A percentile compares a stretch with the other conserved stretches of the same genome.
Conservation (phyloP, 2,113 vertebrate species). For the Crotalus tigris region DNA sequence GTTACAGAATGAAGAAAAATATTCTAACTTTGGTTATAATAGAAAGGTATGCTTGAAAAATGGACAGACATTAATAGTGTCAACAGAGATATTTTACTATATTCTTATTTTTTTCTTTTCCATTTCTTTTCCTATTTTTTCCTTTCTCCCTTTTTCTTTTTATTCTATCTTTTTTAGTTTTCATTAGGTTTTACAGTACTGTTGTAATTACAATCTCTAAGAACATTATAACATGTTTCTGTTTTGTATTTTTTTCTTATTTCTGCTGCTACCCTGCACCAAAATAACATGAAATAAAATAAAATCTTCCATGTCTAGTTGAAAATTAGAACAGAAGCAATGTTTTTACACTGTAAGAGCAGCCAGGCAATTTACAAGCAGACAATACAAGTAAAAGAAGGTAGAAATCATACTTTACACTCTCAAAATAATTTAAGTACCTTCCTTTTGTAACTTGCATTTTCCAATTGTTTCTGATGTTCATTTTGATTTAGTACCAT, state of each 20-base stretch:
- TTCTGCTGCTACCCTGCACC: not conserved
- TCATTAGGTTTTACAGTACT: not conserved
- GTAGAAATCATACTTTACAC: slow-evolving; percentile 12
- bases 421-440: slow-evolving; percentile 7
- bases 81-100: not conserved
- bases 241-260: not conserved
- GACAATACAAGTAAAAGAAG: slow-evolving; percentile 3
- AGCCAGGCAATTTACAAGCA: slow-evolving; percentile 25
- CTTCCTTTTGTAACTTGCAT: not conserved
- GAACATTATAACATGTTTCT: not conserved
- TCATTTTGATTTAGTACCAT: not conserved
- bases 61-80: not conserved
- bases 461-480: slow-evolving; percentile 5
- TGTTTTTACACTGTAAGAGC: slow-evolving; percentile 7
- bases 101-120: not conserved
- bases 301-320: slow-evolving; percentile 35
- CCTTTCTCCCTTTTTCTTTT: not conserved
- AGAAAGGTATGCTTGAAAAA: not conserved
- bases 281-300: not conserved
- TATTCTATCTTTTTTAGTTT: not conserved
- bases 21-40: not conserved
- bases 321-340: slow-evolving; percentile 39
- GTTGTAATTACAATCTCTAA: not conserved
- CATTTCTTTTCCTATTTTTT: no score
- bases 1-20: not conserved